These are phyloP conservation scores for Oncopeltus fasciatus DNA, from an alignment of 1,140 invertebrate genomes.

Conservation along the genomic window DNA sequence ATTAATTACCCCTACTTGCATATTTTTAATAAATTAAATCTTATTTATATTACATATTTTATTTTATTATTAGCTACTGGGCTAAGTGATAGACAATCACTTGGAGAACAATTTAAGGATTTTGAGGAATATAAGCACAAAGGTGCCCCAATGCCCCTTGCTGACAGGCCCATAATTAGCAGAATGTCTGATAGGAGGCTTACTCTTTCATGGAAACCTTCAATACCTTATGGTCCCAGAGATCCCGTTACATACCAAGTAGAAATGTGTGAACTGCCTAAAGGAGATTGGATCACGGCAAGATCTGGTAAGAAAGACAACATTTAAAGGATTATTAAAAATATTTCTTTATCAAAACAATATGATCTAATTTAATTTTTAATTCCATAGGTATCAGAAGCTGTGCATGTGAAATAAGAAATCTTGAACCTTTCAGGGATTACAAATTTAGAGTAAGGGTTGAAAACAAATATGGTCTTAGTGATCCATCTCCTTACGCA, in stretches of 20 bases:
- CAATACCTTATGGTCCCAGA: slow-evolving; percentile 60
- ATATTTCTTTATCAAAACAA: too few species aligned
- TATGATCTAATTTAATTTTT: not conserved
- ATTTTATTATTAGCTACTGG: slow-evolving; percentile 43
- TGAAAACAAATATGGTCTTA: slow-evolving; percentile 92
- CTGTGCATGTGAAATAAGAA: slow-evolving; percentile 68
- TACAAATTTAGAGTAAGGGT: slow-evolving; percentile 88
- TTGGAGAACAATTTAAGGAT: slow-evolving; percentile 67
- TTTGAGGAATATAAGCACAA: slow-evolving; percentile 69
- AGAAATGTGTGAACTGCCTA: slow-evolving; percentile 80
- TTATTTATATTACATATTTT: too few species aligned
- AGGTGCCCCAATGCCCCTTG: slow-evolving; percentile 64
- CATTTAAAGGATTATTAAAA: not conserved
- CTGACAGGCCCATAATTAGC: slow-evolving; percentile 75
- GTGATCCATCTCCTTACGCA: slow-evolving; percentile 79
- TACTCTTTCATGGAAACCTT: slow-evolving; percentile 82
- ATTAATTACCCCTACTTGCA: too few species aligned
- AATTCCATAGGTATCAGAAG: slow-evolving; percentile 48
- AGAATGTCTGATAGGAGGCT: slow-evolving; percentile 72
- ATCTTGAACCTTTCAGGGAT: slow-evolving; percentile 70
- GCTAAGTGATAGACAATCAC: slow-evolving; percentile 46
- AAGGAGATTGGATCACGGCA: slow-evolving; percentile 75
- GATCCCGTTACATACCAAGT: slow-evolving; percentile 83
- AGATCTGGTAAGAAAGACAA: slow-evolving; percentile 38
- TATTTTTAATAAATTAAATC: too few species aligned